Conservation (phyloP, 2,888 invertebrate genomes). For the Stenotaenia linearis region DNA sequence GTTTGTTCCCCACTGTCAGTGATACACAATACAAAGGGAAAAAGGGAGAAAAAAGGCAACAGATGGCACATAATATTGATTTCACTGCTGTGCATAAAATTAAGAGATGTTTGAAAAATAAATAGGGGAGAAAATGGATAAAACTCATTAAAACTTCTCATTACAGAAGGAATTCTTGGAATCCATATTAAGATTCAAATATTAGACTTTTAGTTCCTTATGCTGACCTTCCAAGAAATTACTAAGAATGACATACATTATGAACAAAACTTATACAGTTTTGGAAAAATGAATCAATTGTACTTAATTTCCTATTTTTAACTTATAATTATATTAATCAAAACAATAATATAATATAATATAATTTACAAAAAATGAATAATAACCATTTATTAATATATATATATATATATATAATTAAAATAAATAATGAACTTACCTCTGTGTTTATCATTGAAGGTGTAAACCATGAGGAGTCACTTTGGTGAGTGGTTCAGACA, state of each 20-base stretch:
- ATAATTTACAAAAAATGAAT: neutral
- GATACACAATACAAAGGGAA: neutral
- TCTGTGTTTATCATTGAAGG: neutral
- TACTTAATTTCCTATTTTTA: no score
- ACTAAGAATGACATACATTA: neutral
- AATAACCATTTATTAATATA: neutral
- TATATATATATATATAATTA: neutral
- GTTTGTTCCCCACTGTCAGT: neutral
- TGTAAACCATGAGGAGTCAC: neutral
- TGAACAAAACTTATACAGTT: neutral
- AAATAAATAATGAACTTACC: neutral
- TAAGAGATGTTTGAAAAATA: constrained; percentile 11
- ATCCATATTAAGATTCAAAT: neutral
- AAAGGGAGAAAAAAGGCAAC: neutral
- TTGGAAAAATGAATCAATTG: neutral
- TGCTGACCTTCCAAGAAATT: neutral
- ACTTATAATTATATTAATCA: no score
- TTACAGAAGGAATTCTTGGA: neutral
- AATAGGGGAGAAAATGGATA: neutral
- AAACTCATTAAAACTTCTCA: constrained; percentile 8
- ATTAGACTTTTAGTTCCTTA: neutral
- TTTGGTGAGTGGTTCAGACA: neutral
- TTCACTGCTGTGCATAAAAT: neutral
- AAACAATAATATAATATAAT: neutral
- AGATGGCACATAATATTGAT: constrained; percentile 13